phyloP scores from a whole-genome alignment of 2,888 invertebrate species.

The Philonicus albiceps region DNA sequence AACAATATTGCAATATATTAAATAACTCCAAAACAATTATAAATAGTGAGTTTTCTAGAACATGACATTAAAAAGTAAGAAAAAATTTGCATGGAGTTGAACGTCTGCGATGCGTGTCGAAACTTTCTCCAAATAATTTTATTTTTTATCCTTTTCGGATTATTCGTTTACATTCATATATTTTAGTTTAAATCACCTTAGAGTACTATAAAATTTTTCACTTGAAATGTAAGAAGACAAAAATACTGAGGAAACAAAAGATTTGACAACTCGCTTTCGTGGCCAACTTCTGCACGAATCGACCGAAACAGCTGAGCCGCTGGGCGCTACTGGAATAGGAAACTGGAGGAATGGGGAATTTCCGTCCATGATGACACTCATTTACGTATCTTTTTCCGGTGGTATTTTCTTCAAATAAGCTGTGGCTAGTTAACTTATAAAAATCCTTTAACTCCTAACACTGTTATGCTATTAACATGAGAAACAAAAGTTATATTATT shows the following conservation, averaged over 20 bases:
- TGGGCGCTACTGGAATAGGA: background rate
- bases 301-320: constrained; percentile 5
- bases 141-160: background rate
- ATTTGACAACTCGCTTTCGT: constrained; percentile 46
- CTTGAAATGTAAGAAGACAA: background rate
- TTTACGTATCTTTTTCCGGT: background rate
- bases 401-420: background rate
- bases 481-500: too few species aligned
- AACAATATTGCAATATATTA: background rate
- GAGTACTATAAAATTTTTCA: constrained; percentile 2
- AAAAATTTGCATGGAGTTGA: background rate
- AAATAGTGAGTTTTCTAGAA: background rate
- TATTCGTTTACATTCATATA: background rate
- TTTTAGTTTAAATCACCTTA: constrained; percentile 18
- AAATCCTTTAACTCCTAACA: too few species aligned
- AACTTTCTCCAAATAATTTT: background rate
- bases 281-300: constrained; percentile 44
- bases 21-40: background rate
- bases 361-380: too few species aligned
- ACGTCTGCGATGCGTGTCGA: background rate
- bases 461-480: too few species aligned
- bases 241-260: constrained; percentile 14
- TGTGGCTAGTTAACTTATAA: background rate
- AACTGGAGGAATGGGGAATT: background rate
- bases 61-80: constrained; percentile 2